Conservation (phyloP, 30 jellyfish, hydroid and myxozoan genomes). For the Sanderia malayensis region DNA sequence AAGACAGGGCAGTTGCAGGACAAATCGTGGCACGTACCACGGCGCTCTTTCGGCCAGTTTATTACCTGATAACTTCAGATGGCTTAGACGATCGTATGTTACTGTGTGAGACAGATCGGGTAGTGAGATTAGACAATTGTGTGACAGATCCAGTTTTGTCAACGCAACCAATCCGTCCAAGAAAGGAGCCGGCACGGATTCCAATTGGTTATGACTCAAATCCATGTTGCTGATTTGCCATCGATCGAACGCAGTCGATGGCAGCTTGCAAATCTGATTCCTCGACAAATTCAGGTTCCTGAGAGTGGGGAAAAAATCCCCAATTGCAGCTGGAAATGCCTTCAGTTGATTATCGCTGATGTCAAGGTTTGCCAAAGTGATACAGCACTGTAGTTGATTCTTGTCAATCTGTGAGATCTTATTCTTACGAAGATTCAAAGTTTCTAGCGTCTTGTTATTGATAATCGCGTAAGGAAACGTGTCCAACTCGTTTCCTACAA, state of each 20-base stretch:
- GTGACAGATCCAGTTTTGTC: conserved; percentile 69
- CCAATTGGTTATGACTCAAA: conserved; percentile 55
- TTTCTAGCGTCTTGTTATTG: conserved; percentile 37
- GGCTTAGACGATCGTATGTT: conserved; percentile 43
- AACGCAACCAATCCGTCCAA: conserved; percentile 49
- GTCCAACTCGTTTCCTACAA: conserved; percentile 40
- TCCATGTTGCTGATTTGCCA: conserved; percentile 46
- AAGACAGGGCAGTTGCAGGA: conserved; percentile 59
- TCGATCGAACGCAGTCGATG: conserved; percentile 37
- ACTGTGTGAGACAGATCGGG: conserved; percentile 53
- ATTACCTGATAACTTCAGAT: conserved; percentile 71
- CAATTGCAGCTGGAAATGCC: conserved; percentile 65
- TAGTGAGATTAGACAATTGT: conserved; percentile 48
- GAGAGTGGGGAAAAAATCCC: conserved; percentile 64
- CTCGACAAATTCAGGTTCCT: conserved; percentile 35
- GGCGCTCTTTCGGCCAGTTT: conserved; percentile 67
- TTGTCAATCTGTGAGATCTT: conserved; percentile 20
- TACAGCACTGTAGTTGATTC: conserved; percentile 7
- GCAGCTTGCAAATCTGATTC: conserved; percentile 48
- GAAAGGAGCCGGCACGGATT: conserved; percentile 50
- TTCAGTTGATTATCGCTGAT: conserved; percentile 55
- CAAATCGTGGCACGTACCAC: conserved; percentile 66
- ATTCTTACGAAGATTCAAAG: conserved; percentile 56
- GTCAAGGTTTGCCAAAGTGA: conserved; percentile 48
- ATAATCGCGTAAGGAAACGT: conserved; percentile 74